Evolutionary conservation across 2,888 invertebrate species (phyloP).

Genomic region (Margaritifera margaritifera): DNA sequence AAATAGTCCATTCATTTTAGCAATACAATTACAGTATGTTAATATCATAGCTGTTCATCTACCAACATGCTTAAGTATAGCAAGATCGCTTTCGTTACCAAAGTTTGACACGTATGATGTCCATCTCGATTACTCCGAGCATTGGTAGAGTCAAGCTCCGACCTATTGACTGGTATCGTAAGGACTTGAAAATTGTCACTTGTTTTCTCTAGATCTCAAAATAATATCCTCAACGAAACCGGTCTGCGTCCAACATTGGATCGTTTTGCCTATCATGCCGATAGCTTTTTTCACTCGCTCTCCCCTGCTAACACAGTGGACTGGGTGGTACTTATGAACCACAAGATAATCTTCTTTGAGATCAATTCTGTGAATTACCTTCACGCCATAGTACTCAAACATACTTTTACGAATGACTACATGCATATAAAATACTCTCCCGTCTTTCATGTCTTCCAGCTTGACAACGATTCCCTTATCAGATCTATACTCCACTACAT

Average conservation of each 20-base stretch:
- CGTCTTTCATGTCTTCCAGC: background rate
- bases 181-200: too few relatives aligned
- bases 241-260: constrained; percentile 2
- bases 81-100: too few relatives aligned
- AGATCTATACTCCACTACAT: constrained; percentile 5
- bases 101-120: too few relatives aligned
- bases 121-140: too few relatives aligned
- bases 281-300: constrained; percentile 2
- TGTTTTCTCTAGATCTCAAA: too few relatives aligned
- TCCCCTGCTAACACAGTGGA: constrained; percentile 3
- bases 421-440: constrained; percentile 5
- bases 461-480: background rate
- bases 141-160: too few relatives aligned
- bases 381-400: background rate
- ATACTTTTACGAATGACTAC: background rate
- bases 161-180: too few relatives aligned
- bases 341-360: constrained; percentile 4
- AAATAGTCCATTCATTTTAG: too few relatives aligned
- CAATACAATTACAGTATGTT: too few relatives aligned
- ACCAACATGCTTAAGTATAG: too few relatives aligned
- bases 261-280: background rate
- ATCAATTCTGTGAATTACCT: background rate
- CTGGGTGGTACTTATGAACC: constrained; percentile 5
- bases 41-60: too few relatives aligned
- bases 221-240: constrained; percentile 10